Evolutionary conservation across 2,888 invertebrate species (phyloP).

Genomic region (Hybos culiciformis): DNA sequence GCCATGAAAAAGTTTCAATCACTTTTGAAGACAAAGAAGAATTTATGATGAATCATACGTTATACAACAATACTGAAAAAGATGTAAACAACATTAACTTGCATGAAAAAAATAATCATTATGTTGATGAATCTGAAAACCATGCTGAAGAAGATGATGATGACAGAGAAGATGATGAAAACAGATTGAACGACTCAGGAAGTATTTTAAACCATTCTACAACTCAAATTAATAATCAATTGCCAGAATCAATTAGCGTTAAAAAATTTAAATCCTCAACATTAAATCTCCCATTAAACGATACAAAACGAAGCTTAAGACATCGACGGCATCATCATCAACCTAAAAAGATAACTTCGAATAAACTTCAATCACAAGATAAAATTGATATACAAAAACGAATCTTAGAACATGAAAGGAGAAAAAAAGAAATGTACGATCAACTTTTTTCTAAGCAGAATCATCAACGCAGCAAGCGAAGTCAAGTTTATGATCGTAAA

Average conservation of each 20-base stretch:
- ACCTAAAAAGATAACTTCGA: conserved; percentile 5
- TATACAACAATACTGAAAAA: no score
- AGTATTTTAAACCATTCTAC: no score
- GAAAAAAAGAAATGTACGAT: conserved; percentile 7
- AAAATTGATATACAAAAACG: conserved; percentile 23
- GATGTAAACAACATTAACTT: conserved; percentile 1
- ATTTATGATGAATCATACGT: conserved; percentile 23
- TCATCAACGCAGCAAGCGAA: conserved; percentile 23
- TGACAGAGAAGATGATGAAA: conserved; percentile 20
- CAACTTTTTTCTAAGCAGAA: neutral
- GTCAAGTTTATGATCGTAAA: conserved; percentile 51
- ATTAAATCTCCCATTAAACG: no score
- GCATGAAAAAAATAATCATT: conserved; percentile 11
- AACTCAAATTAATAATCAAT: no score
- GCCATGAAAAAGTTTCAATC: conserved; percentile 37
- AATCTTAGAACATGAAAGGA: neutral
- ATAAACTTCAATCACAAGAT: conserved; percentile 19
- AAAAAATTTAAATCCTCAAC: no score
- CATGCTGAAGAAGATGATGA: conserved; percentile 27
- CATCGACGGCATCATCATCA: conserved; percentile 6
- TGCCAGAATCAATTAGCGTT: no score
- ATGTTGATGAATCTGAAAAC: conserved; percentile 26
- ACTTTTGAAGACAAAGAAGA: conserved; percentile 46
- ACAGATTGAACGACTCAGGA: conserved; percentile 16
- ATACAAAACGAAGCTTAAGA: conserved; percentile 8